Conservation (phyloP, 1,140 invertebrate species). For the Drosophila subpulchrella region DNA sequence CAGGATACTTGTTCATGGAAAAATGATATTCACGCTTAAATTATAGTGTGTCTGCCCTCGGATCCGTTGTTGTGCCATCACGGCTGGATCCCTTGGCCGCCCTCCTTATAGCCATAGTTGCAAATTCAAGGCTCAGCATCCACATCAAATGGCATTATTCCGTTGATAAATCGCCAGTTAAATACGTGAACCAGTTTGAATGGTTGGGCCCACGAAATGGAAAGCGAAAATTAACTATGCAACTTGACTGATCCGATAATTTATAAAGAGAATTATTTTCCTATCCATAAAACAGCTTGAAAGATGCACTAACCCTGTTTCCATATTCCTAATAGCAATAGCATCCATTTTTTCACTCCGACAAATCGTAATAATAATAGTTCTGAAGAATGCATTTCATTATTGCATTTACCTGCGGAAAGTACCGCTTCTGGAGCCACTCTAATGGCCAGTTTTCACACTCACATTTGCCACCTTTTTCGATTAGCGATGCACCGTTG, state of each 20-base stretch:
- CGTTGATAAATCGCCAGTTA: conserved; percentile 54
- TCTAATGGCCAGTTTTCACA: conserved; percentile 18
- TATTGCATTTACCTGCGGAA: conserved; percentile 7
- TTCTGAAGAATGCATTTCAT: conserved; percentile 2
- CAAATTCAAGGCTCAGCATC: conserved; percentile 49
- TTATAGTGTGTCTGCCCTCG: conserved; percentile 74
- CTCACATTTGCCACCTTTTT: conserved; percentile 40
- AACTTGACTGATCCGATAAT: neutral
- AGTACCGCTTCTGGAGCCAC: conserved; percentile 9
- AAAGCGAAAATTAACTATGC: conserved; percentile 30
- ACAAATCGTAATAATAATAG: neutral
- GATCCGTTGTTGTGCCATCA: conserved; percentile 44
- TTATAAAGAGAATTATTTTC: neutral
- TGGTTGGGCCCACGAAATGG: conserved; percentile 18
- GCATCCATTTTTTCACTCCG: neutral
- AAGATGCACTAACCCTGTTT: too few species aligned
- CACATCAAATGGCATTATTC: conserved; percentile 55
- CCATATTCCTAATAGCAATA: too few species aligned
- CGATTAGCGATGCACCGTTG: conserved; percentile 28
- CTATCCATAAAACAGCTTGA: too few species aligned
- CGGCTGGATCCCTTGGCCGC: neutral
- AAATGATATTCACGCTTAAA: conserved; percentile 83
- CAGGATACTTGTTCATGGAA: conserved; percentile 83
- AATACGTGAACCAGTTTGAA: conserved; percentile 53
- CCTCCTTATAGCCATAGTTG: conserved; percentile 1